Percentiles rank a stretch among this genome's conserved stretches.
phyloP scores from a whole-genome alignment of 37 sponge, comb jelly and placozoan species.

The Sycon ciliatum region DNA sequence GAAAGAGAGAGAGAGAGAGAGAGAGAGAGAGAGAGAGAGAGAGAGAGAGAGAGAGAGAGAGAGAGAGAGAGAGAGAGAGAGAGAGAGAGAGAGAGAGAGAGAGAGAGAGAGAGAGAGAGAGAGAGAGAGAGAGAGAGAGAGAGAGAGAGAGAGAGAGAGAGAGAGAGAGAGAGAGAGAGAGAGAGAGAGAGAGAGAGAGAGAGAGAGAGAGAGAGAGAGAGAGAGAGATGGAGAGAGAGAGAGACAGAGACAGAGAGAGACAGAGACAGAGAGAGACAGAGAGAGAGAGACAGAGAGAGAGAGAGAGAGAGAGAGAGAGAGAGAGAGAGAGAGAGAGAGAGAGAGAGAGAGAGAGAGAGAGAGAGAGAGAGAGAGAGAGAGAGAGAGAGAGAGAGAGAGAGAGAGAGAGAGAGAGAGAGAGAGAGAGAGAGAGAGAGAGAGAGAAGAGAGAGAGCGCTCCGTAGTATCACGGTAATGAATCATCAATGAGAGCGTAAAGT shows the following conservation, averaged over 20 bases:
- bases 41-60: no score
- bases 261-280: neutral
- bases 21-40: no score
- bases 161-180: no score
- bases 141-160: no score
- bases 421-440: neutral
- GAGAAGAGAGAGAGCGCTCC: neutral
- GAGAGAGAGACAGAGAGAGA: neutral
- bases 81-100: no score
- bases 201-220: neutral
- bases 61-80: no score
- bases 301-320: neutral
- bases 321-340: neutral
- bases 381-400: constrained; percentile 1
- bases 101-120: no score
- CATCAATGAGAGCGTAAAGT: no score
- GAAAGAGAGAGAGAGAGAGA: no score
- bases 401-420: neutral
- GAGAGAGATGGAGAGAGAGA: no score
- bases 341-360: neutral
- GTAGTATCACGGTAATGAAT: neutral
- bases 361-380: neutral
- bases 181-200: no score
- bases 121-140: no score
- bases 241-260: constrained; percentile 12